Evolutionary conservation across 2,888 invertebrate genomes (phyloP), one percentile per base, ranked within the genome.

Genomic region (Drosophila neutralis): DNA sequence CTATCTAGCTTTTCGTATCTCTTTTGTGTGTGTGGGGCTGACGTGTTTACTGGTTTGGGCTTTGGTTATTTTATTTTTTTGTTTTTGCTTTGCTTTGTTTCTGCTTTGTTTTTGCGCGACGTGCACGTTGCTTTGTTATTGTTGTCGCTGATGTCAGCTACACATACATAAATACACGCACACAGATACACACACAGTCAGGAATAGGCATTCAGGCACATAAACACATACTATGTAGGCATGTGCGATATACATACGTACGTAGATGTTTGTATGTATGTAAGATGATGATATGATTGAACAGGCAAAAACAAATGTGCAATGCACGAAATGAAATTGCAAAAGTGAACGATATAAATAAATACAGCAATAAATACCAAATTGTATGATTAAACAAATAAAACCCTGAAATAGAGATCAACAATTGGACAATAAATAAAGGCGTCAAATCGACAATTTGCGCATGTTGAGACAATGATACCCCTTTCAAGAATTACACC

Each of bases 141-240:
- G 84, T 88, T 88, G 81, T 85, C 86, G 84, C 84, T 85, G 84
- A 85, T 85, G 84, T 85, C 84, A 85, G 88, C 72, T 82, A 82
- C 73, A 56, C 63, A 64, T 15, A 67, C 40, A 71, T 45, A 72
- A 51, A 54, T 51, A 63, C 18, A 35, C 10, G 18, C 49, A 42
- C 24, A 21, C 56, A 52, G 48, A 42, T 15, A 60, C 10, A 51
- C 53, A 53, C 10, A 38, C 31, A 52, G 4, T 18, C 4, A 24
- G 29, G 13, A 33, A 57, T n/a, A 29, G 51, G 13, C 51, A 57
- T 29, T 29, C 21, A 40, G 40, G 21, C 65, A 52, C 27, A 65
- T 33, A 63, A 11, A 15, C 45, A 21, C 18, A 35, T 62, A 54
- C 33, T 54, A 45, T 5, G 31, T 48, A 42, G 63, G 56, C 81